phyloP scores from a whole-genome alignment of 2,797 vertebrate species.

The Pipistrellus nathusii region DNA sequence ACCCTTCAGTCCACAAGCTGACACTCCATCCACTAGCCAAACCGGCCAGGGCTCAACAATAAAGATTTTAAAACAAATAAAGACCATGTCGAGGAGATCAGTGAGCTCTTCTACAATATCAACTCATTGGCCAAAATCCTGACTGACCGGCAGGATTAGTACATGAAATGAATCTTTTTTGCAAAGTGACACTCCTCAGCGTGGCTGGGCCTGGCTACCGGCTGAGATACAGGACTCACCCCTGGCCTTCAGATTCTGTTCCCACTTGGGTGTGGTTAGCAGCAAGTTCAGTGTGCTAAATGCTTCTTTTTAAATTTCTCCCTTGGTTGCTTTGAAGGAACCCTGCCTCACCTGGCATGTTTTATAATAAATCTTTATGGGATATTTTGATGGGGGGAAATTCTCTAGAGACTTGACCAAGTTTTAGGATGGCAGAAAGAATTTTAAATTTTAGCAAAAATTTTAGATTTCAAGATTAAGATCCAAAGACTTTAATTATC shows the following conservation, averaged over 20 bases:
- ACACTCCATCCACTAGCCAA: too few relatives aligned
- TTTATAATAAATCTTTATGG: constrained; percentile 69
- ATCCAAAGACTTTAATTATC: neutral
- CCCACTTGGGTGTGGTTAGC: fast-evolving
- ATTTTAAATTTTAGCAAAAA: constrained; percentile 4
- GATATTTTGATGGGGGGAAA: constrained; percentile 30
- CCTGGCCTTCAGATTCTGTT: neutral
- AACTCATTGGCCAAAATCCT: constrained; percentile 99
- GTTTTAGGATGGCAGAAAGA: neutral
- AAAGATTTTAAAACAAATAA: too few relatives aligned
- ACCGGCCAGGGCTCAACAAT: too few relatives aligned
- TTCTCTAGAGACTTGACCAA: neutral
- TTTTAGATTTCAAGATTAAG: neutral
- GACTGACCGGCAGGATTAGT: constrained; percentile 98
- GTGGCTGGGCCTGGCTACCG: neutral
- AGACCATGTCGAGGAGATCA: constrained; percentile 94
- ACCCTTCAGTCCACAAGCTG: too few relatives aligned
- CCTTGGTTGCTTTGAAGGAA: neutral
- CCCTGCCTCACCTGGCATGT: neutral
- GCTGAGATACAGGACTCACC: neutral
- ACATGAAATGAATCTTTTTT: constrained; percentile 93
- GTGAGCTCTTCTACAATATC: constrained; percentile 98
- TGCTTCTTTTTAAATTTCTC: neutral
- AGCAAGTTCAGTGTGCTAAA: neutral
- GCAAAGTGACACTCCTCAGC: neutral